Evolutionary conservation across 1,140 invertebrate species (phyloP).

Genomic region (Metopolophium dirhodum): DNA sequence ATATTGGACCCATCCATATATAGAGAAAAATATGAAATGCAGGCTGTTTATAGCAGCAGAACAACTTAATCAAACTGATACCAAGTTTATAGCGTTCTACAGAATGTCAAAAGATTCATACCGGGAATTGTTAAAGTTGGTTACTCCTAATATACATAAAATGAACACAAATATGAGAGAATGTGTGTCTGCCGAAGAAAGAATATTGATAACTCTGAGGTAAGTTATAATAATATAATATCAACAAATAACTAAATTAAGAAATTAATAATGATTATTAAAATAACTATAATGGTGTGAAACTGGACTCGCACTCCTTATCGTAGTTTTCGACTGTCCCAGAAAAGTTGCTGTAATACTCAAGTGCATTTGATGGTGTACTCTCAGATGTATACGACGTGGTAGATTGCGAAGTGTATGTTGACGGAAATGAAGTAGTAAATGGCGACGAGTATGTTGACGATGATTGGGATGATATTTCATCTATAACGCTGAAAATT

Average conservation of each 20-base stretch:
- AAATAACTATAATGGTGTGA: not conserved
- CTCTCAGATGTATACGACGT: not conserved
- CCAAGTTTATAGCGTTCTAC: constrained; percentile 21
- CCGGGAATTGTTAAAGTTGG: not conserved
- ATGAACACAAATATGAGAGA: constrained; percentile 43
- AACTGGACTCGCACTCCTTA: not conserved
- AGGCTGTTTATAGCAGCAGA: constrained; percentile 24
- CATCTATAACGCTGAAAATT: constrained; percentile 60
- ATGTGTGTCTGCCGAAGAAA: constrained; percentile 42
- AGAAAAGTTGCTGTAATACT: constrained; percentile 14
- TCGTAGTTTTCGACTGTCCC: constrained; percentile 21
- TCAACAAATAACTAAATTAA: constrained; percentile 13
- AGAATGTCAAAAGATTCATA: constrained; percentile 39
- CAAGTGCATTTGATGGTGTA: constrained; percentile 10
- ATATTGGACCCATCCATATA: constrained; percentile 40
- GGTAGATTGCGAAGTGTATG: too few species aligned
- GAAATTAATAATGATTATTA: not conserved
- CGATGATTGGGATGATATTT: constrained; percentile 58
- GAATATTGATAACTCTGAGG: constrained; percentile 38
- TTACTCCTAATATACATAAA: constrained; percentile 28
- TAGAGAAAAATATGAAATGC: constrained; percentile 39
- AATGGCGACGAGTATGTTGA: not conserved
- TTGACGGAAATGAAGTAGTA: constrained; percentile 23
- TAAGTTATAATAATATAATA: constrained; percentile 23
- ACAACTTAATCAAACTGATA: constrained; percentile 31